Evolutionary conservation across 2,797 vertebrate genomes (phyloP).

Genomic region (Phrynocephalus vlangalii): DNA sequence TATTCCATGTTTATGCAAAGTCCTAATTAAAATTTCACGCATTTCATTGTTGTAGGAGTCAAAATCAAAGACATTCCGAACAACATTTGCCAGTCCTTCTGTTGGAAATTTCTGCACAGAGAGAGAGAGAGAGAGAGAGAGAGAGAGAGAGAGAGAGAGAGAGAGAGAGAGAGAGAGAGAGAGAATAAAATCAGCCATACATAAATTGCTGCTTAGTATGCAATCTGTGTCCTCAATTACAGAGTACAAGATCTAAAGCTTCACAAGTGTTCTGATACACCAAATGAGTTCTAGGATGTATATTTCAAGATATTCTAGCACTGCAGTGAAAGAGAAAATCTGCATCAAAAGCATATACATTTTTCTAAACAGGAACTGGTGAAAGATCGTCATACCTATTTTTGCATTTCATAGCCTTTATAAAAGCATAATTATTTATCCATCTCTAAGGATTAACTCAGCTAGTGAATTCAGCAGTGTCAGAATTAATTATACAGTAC

Average conservation of each 20-base stretch:
- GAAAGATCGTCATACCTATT: not conserved
- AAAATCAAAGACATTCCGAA: slow-evolving; percentile 97
- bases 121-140: slow-evolving; percentile 39
- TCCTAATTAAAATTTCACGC: slow-evolving; percentile 88
- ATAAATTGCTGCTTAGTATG: not conserved
- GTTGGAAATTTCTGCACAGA: slow-evolving; percentile 89
- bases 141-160: slow-evolving; percentile 5
- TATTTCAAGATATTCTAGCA: not conserved
- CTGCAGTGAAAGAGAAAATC: not conserved
- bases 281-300: not conserved
- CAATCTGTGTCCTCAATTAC: not conserved
- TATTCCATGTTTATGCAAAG: slow-evolving; percentile 95
- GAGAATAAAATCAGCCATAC: slow-evolving; percentile 35
- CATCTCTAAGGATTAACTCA: not conserved
- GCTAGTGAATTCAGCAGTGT: not conserved
- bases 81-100: slow-evolving; percentile 93
- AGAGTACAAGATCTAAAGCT: not conserved
- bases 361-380: not conserved
- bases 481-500: slow-evolving; percentile 68
- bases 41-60: slow-evolving; percentile 97
- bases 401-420: too few species aligned
- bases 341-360: not conserved
- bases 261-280: not conserved
- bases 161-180: slow-evolving; percentile 20
- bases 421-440: not conserved